These are phyloP conservation scores for Meloidogyne hapla DNA, from an alignment of 1,140 invertebrate species.

Conservation along the genomic window DNA sequence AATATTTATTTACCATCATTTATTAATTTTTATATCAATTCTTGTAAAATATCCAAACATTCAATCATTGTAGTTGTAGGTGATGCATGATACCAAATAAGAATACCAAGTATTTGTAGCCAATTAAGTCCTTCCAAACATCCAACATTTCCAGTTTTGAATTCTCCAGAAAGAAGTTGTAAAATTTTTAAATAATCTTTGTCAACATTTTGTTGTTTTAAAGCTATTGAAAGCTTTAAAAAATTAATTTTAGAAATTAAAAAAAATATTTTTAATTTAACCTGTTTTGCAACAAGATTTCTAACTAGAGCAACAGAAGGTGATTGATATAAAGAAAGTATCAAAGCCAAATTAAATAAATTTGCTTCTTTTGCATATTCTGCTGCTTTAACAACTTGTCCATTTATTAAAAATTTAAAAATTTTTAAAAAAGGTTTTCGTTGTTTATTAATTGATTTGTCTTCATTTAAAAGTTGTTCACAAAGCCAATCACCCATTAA, in stretches of 20 bases:
- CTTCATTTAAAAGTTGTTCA: background rate
- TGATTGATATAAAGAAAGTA: slow-evolving; percentile 15
- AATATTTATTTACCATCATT: background rate
- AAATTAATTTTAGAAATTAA: background rate
- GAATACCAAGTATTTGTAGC: slow-evolving; percentile 20
- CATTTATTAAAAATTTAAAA: slow-evolving; percentile 20
- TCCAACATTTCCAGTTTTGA: background rate
- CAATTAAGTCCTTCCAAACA: slow-evolving; percentile 26
- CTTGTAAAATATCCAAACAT: background rate
- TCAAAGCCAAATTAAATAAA: slow-evolving; percentile 24
- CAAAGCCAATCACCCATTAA: slow-evolving; percentile 21
- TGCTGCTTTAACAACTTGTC: slow-evolving; percentile 4
- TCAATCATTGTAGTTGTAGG: slow-evolving; percentile 18
- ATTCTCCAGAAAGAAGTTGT: slow-evolving; percentile 16
- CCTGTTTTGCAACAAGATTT: slow-evolving; percentile 17
- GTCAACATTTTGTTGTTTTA: background rate
- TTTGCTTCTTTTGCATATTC: background rate
- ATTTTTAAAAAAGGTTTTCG: background rate
- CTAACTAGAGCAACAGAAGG: background rate
- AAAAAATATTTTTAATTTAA: background rate
- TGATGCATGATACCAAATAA: slow-evolving; percentile 26
- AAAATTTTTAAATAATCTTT: slow-evolving; percentile 15
- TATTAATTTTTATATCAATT: background rate
- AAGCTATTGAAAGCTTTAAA: slow-evolving; percentile 4
- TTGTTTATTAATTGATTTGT: background rate